Percentiles rank a stretch among this genome's conserved stretches.
phyloP scores from a whole-genome alignment of 2,888 invertebrate genomes.

The Tipula unca region DNA sequence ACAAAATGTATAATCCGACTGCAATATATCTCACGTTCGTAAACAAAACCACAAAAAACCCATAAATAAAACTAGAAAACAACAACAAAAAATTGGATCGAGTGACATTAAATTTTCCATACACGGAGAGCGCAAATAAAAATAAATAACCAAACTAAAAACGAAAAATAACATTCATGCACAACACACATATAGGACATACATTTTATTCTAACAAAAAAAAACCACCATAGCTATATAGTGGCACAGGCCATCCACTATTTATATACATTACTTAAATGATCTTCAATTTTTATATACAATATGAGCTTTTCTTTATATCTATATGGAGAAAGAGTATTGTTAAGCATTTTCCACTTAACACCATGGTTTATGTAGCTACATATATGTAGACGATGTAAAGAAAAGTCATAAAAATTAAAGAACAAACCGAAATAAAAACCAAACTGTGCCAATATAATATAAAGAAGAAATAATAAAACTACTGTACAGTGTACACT shows the following conservation, averaged over 20 bases:
- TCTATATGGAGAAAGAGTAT: background rate
- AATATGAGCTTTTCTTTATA: background rate
- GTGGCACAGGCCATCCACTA: background rate
- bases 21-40: background rate
- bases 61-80: background rate
- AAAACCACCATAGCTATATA: background rate
- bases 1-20: background rate
- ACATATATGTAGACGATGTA: background rate
- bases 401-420: background rate
- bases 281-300: background rate
- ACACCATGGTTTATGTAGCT: background rate
- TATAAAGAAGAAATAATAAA: background rate
- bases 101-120: background rate
- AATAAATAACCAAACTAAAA: background rate
- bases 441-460: slow-evolving; percentile 9
- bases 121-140: background rate
- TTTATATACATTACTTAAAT: background rate
- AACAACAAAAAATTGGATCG: background rate
- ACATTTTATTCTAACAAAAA: background rate
- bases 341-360: background rate
- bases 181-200: background rate
- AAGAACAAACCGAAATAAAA: slow-evolving; percentile 14
- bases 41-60: slow-evolving; percentile 8
- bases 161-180: background rate
- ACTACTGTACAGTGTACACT: background rate